Percentiles rank a stretch among this genome's conserved stretches.
These are phyloP conservation scores for Oceanodroma tethys DNA, from an alignment of 2,113 vertebrate species.

Conservation along the genomic window DNA sequence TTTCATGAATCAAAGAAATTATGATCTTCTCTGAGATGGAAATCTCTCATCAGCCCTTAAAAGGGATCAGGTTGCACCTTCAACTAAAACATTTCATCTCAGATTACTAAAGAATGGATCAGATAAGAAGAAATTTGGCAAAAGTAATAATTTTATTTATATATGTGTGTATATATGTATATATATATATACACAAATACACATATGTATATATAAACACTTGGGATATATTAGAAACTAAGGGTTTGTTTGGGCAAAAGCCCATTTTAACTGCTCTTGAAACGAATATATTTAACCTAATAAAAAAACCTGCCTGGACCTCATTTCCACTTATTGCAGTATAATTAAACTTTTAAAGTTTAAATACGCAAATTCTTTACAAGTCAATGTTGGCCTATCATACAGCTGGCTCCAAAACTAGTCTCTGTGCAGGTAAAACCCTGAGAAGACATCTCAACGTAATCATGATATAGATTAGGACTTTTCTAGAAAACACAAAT, in stretches of 20 bases:
- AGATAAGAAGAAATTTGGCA: neutral
- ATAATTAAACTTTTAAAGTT: neutral
- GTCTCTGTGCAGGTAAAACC: neutral
- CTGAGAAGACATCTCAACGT: neutral
- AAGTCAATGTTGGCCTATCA: neutral
- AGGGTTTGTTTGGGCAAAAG: neutral
- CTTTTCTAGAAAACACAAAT: neutral
- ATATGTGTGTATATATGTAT: too few relatives aligned
- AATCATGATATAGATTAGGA: neutral
- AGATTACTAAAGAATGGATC: neutral
- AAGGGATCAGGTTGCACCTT: neutral
- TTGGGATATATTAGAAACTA: neutral
- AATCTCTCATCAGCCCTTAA: neutral
- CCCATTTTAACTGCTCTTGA: neutral
- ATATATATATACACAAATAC: neutral
- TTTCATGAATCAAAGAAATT: neutral
- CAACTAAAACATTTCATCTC: neutral
- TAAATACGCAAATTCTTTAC: neutral
- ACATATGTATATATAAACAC: neutral
- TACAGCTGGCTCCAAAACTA: neutral
- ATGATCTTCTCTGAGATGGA: neutral
- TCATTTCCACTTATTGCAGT: neutral
- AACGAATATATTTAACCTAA: neutral
- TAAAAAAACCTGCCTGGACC: neutral
- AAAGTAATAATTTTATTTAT: neutral